Evolutionary conservation across 2,113 vertebrate species (phyloP).

Genomic region (Ariopsis seemanni): DNA sequence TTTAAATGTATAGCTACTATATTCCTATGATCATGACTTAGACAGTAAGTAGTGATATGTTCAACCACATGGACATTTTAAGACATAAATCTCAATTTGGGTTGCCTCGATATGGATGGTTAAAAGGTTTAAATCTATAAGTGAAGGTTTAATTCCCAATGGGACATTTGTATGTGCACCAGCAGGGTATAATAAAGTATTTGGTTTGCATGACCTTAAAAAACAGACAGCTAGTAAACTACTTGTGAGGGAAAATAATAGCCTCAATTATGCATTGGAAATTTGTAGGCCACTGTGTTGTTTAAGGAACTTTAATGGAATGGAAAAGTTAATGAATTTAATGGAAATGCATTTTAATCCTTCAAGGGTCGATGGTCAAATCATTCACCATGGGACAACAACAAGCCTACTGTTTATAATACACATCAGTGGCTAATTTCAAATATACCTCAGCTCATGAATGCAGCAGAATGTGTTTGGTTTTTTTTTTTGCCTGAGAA

Average conservation of each 20-base stretch:
- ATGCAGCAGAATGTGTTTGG: background rate
- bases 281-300: background rate
- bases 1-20: background rate
- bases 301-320: conserved; percentile 17
- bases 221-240: conserved; percentile 6
- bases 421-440: background rate
- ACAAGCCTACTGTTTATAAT: conserved; percentile 1
- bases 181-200: conserved; percentile 13
- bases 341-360: conserved; percentile 28
- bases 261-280: conserved; percentile 14
- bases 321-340: conserved; percentile 29
- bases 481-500: background rate
- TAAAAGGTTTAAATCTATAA: conserved; percentile 13
- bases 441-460: background rate
- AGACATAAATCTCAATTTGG: background rate
- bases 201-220: conserved; percentile 37
- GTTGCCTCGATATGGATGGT: background rate
- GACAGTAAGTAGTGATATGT: background rate
- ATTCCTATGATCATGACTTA: background rate
- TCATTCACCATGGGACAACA: background rate
- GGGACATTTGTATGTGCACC: background rate
- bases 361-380: conserved; percentile 23
- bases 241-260: conserved; percentile 18
- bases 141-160: background rate
- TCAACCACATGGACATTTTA: background rate